These are phyloP conservation scores for Eublepharis macularius DNA, from an alignment of 2,113 vertebrate genomes.

Conservation along the genomic window DNA sequence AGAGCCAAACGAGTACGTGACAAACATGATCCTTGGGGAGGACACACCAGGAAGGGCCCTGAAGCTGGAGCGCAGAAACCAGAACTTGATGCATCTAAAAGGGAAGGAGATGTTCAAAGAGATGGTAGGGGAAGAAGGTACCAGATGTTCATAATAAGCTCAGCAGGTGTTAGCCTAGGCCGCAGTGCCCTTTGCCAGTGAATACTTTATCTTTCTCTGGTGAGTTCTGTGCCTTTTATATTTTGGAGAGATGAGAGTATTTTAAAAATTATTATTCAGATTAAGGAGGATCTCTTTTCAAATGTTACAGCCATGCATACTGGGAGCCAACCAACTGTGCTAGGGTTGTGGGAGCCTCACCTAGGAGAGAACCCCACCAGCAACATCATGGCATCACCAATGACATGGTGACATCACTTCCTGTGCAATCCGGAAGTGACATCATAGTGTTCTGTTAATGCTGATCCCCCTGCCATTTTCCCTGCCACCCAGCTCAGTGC, in stretches of 20 bases:
- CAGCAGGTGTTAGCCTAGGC: neutral
- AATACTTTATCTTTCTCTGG: neutral
- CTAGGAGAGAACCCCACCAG: too few species aligned
- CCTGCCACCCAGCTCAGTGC: too few species aligned
- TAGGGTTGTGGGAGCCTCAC: too few species aligned
- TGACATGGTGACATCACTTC: too few species aligned
- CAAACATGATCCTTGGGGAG: neutral
- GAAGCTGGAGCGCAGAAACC: neutral
- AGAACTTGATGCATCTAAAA: neutral
- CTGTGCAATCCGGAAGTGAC: too few species aligned
- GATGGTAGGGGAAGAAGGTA: neutral
- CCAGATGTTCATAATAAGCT: neutral
- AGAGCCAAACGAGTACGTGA: conserved; percentile 21
- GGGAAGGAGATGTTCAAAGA: neutral
- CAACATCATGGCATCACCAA: too few species aligned
- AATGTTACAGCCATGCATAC: too few species aligned
- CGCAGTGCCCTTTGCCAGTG: neutral
- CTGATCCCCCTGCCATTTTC: too few species aligned
- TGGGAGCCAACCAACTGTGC: too few species aligned
- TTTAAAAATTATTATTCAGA: too few species aligned
- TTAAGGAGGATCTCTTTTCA: too few species aligned
- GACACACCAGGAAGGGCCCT: neutral
- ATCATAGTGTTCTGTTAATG: too few species aligned
- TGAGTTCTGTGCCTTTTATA: neutral
- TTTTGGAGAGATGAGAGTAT: neutral